Conservation (phyloP, 2,113 vertebrate genomes). For the Greenwoodochromis staneri region DNA sequence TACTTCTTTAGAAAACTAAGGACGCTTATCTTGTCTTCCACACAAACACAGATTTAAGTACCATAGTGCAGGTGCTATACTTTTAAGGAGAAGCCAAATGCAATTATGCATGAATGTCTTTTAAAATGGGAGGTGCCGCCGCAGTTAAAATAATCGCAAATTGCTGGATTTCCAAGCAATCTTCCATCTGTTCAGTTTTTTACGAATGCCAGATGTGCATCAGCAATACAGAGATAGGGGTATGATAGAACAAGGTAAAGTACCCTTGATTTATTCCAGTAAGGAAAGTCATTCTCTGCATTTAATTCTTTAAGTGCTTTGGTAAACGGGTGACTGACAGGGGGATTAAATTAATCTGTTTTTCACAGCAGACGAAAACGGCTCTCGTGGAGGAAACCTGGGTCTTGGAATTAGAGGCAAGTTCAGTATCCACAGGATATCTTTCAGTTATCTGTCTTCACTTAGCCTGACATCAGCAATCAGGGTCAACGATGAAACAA, state of each 20-base stretch:
- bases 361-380: neutral
- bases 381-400: neutral
- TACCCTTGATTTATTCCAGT: neutral
- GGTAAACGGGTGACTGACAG: neutral
- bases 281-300: neutral
- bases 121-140: neutral
- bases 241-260: neutral
- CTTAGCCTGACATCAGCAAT: neutral
- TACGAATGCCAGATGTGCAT: neutral
- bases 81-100: neutral
- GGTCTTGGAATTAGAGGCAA: neutral
- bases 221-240: neutral
- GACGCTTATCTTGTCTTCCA: neutral
- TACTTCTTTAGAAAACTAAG: neutral
- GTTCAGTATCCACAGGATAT: neutral
- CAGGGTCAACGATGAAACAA: neutral
- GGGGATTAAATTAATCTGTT: neutral
- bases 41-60: neutral
- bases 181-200: neutral
- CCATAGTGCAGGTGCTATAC: neutral
- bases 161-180: neutral
- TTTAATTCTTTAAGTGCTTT: neutral
- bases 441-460: neutral
- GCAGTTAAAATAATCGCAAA: neutral
- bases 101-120: neutral